Conservation (phyloP, 2,888 invertebrate genomes). For the Cephonodes hylas region DNA sequence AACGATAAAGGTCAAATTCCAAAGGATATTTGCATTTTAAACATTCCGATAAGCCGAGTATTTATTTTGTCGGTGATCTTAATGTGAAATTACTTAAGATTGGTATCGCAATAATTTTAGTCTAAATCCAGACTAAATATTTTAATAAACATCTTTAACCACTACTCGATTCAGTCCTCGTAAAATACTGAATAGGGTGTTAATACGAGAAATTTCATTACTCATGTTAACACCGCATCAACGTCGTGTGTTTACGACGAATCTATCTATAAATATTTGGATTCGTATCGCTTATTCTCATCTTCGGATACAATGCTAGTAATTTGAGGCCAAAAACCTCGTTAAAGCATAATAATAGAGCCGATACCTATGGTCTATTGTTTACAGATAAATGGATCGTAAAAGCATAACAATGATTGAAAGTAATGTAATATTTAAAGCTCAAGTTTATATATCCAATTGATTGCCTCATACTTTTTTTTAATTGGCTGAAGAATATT, state of each 20-base stretch:
- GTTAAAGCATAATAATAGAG: neutral
- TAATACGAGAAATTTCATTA: slow-evolving; percentile 68
- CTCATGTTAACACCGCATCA: slow-evolving; percentile 60
- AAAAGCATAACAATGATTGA: neutral
- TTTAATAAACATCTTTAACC: too few relatives aligned
- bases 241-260: slow-evolving; percentile 52
- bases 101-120: neutral
- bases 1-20: slow-evolving; percentile 27
- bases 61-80: neutral
- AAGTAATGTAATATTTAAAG: neutral
- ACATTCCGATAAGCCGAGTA: slow-evolving; percentile 15
- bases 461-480: too few relatives aligned
- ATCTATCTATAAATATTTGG: slow-evolving; percentile 28
- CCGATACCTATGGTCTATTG: neutral
- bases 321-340: neutral
- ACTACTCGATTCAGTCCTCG: slow-evolving; percentile 57
- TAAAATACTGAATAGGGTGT: slow-evolving; percentile 65
- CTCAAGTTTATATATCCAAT: too few relatives aligned
- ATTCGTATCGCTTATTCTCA: neutral
- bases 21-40: neutral
- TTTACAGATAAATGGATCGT: neutral
- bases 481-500: too few relatives aligned
- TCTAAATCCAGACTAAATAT: neutral
- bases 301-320: neutral
- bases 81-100: neutral